Conservation (phyloP, 53 echinoderm and acorn worm genomes). For the Astropecten irregularis region DNA sequence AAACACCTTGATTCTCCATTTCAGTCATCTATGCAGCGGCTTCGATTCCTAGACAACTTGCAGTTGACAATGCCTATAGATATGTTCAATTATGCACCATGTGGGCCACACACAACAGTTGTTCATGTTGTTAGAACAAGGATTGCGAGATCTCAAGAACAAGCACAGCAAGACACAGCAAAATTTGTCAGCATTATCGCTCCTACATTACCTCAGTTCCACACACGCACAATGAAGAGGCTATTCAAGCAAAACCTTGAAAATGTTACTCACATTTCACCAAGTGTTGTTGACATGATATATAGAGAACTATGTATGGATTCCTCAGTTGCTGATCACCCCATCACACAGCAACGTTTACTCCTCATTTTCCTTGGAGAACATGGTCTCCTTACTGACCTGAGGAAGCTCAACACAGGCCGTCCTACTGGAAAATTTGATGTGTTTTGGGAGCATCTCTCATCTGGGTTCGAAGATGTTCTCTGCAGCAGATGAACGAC, state of each 20-base stretch:
- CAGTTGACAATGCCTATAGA: background rate
- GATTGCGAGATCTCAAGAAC: background rate
- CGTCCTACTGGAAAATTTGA: slow-evolving; percentile 22
- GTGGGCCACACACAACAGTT: background rate
- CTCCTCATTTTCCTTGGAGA: slow-evolving; percentile 16
- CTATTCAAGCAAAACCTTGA: background rate
- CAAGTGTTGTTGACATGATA: slow-evolving; percentile 4
- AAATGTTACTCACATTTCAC: background rate
- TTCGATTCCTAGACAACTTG: background rate
- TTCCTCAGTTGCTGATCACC: background rate
- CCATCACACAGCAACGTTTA: background rate
- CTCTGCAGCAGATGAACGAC: slow-evolving; percentile 17
- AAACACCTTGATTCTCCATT: too few species aligned
- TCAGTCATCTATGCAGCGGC: background rate
- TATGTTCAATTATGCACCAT: background rate
- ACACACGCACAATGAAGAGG: background rate
- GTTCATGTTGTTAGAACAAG: background rate
- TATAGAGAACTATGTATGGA: background rate
- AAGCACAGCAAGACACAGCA: background rate
- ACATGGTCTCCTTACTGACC: slow-evolving; percentile 31
- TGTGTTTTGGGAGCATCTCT: background rate
- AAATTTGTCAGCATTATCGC: background rate
- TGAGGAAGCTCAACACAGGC: slow-evolving; percentile 29
- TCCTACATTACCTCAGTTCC: background rate
- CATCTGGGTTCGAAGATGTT: background rate